These are phyloP conservation scores for Himalopsyche kuldschensis DNA, from an alignment of 2,888 invertebrate species.

Conservation along the genomic window DNA sequence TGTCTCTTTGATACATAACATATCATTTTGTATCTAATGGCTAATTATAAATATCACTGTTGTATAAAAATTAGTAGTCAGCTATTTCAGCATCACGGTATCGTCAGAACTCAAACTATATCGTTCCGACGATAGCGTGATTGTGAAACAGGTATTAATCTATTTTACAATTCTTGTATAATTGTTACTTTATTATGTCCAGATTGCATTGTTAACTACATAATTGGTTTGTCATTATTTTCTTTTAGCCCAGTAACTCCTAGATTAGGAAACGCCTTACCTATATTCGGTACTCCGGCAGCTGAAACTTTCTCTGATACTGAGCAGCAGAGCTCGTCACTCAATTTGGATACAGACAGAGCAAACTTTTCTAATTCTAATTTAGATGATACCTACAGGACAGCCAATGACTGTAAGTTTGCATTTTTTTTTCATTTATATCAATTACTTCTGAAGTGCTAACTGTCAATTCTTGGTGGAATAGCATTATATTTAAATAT, in stretches of 20 bases:
- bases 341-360: slow-evolving; percentile 67
- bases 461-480: no score
- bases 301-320: slow-evolving; percentile 61
- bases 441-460: no score
- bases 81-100: background rate
- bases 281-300: slow-evolving; percentile 52
- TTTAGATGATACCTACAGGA: slow-evolving; percentile 62
- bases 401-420: slow-evolving; percentile 56
- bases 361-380: slow-evolving; percentile 56
- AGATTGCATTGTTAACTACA: background rate
- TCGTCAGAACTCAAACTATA: background rate
- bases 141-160: no score
- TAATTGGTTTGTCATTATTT: background rate
- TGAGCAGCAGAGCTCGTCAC: slow-evolving; percentile 47
- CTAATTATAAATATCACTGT: no score
- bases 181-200: no score
- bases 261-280: slow-evolving; percentile 37
- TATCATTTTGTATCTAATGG: no score
- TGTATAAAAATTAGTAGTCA: background rate
- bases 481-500: no score
- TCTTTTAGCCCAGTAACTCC: background rate
- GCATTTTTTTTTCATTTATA: no score
- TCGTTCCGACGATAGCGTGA: no score
- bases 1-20: no score
- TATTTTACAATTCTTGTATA: no score